Conservation (phyloP, 1,140 invertebrate genomes). For the Hylaeus anthracinus region DNA sequence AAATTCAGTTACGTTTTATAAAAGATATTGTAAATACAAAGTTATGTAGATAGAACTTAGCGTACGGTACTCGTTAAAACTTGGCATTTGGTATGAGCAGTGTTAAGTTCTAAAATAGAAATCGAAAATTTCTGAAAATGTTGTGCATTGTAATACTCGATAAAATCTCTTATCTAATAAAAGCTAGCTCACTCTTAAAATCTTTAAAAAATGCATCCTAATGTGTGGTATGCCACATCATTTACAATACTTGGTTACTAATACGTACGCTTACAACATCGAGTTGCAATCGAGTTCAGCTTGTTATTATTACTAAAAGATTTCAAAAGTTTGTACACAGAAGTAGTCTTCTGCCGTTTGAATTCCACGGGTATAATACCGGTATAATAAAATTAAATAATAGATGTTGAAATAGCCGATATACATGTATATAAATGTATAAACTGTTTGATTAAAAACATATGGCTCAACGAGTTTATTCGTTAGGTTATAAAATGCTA, state of each 20-base stretch:
- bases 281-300: slow-evolving; percentile 13
- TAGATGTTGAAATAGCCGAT: slow-evolving; percentile 1
- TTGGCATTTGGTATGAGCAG: slow-evolving; percentile 60
- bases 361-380: not conserved
- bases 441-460: slow-evolving; percentile 24
- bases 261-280: slow-evolving; percentile 16
- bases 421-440: not conserved
- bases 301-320: not conserved
- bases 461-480: slow-evolving; percentile 15
- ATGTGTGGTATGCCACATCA: slow-evolving; percentile 15
- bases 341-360: not conserved
- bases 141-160: slow-evolving; percentile 49
- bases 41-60: slow-evolving; percentile 53
- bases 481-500: not conserved
- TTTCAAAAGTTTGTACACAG: not conserved
- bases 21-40: slow-evolving; percentile 43
- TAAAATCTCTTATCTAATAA: slow-evolving; percentile 54
- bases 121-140: slow-evolving; percentile 47
- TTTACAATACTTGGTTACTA: slow-evolving; percentile 41
- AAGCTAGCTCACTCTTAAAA: slow-evolving; percentile 37
- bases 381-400: not conserved
- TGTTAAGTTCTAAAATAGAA: slow-evolving; percentile 53
- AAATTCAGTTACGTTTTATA: slow-evolving; percentile 26
- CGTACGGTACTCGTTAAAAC: slow-evolving; percentile 37
- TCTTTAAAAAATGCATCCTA: slow-evolving; percentile 38